phyloP scores from a whole-genome alignment of 2,888 invertebrate genomes.

The Diaperis boleti region DNA sequence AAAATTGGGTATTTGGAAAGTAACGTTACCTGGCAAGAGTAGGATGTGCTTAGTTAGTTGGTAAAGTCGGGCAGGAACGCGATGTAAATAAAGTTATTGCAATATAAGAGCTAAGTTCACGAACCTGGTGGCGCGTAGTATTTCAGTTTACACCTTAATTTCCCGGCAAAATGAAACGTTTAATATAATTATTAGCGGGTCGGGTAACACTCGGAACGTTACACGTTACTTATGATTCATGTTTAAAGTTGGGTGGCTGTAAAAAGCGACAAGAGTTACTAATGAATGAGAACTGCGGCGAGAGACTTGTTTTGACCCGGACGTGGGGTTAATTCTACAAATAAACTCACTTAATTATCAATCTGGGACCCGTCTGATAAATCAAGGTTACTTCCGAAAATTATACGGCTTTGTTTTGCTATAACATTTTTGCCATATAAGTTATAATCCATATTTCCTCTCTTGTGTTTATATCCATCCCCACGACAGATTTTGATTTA shows the following conservation, averaged over 20 bases:
- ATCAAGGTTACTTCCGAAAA: slow-evolving; percentile 45
- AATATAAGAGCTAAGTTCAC: slow-evolving; percentile 39
- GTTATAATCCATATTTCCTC: slow-evolving; percentile 29
- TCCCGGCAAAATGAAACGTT: slow-evolving; percentile 50
- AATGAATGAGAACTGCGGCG: slow-evolving; percentile 51
- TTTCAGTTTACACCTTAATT: slow-evolving; percentile 46
- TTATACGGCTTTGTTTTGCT: slow-evolving; percentile 35
- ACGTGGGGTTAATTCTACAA: slow-evolving; percentile 55
- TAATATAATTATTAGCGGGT: slow-evolving; percentile 51
- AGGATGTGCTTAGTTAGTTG: slow-evolving; percentile 21
- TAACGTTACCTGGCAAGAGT: slow-evolving; percentile 20
- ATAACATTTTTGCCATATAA: slow-evolving; percentile 28
- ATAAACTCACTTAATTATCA: slow-evolving; percentile 54
- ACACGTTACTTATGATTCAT: slow-evolving; percentile 52
- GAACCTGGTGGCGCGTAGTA: slow-evolving; percentile 38
- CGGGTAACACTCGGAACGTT: slow-evolving; percentile 46
- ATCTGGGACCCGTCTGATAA: slow-evolving; percentile 49
- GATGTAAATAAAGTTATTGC: slow-evolving; percentile 39
- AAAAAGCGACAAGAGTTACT: slow-evolving; percentile 51
- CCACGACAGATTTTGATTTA: slow-evolving; percentile 36
- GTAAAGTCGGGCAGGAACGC: slow-evolving; percentile 24
- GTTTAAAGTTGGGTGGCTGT: slow-evolving; percentile 50
- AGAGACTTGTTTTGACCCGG: slow-evolving; percentile 53
- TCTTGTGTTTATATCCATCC: slow-evolving; percentile 33
- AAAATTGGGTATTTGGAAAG: slow-evolving; percentile 25